Base-by-base conservation (phyloP, 1,140 invertebrate genomes). In the Eumeta japonica region DNA sequence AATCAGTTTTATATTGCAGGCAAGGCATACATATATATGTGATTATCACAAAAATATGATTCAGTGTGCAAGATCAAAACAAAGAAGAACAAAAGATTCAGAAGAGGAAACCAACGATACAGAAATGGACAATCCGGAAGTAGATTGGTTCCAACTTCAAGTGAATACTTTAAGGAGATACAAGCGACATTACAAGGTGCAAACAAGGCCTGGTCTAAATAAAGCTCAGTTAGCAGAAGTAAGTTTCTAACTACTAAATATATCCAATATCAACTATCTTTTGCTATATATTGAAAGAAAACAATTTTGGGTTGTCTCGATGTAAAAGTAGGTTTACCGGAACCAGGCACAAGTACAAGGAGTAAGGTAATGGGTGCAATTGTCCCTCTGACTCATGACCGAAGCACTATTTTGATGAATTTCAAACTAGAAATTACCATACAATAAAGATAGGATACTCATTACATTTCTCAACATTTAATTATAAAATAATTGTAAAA, bases 201-300 rank as follows among this genome's bases (percentile, higher is more conserved):
- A 88, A 15, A 92, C 91, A 2, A 76, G 89, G 46, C 94, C 91
- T 36, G 91, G 92, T 11, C 73, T 95, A 31, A 97, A 96, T 62
- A 97, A 97, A 76, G 87, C 90, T 38, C 94, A 97, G 76, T 77
- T 98, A 51, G 91, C 92, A 37, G 95, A 97, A 81, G 92, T 97
- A 83, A 88, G 87, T 84, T 52, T 41, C 36, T 43, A 30, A n/a
- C 12, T 30, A 30, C 13, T 12, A 30, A 11, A 9, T 18, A 36
- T 10, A 16, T 7, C 10, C 14, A 16, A 35, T 20, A 2, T 20
- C 28, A 19, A n/a, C n/a, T n/a, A n/a, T n/a, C n/a, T n/a, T n/a
- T n/a, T n/a, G n/a, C n/a, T n/a, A n/a, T n/a, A n/a, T n/a, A n/a
- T n/a, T n/a, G n/a, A n/a, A n/a, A n/a, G n/a, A n/a, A n/a, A n/a